These are phyloP conservation scores for Panthera uncia DNA, from an alignment of 2,113 vertebrate genomes.

Conservation along the genomic window DNA sequence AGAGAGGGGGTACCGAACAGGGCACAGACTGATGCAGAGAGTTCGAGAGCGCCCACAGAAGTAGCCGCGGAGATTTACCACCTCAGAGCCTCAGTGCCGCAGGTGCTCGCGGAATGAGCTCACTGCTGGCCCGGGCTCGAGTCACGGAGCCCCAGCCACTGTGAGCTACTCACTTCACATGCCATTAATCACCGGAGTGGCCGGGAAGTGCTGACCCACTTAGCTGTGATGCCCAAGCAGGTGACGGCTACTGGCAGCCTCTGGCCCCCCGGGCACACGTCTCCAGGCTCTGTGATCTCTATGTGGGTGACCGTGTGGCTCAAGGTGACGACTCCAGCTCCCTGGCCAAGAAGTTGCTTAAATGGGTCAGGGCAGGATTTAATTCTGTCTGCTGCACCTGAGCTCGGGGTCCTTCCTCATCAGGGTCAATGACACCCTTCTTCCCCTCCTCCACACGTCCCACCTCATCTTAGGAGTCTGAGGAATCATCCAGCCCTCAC, in stretches of 20 bases:
- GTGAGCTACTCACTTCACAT: neutral
- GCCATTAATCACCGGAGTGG: conserved; percentile 14
- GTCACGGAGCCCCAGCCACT: neutral
- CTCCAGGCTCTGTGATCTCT: neutral
- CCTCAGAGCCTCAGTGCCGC: rapidly evolving
- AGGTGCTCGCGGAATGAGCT: rapidly evolving
- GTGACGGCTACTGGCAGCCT: neutral
- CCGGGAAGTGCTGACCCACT: neutral
- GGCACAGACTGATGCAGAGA: neutral
- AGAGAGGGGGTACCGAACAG: neutral
- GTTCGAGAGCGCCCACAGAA: neutral
- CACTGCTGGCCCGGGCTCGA: neutral
- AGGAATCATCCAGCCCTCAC: neutral
- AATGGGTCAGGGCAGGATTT: neutral
- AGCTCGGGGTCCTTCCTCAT: neutral
- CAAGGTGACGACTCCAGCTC: neutral
- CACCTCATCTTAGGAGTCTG: neutral
- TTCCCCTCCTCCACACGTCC: rapidly evolving
- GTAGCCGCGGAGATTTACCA: neutral
- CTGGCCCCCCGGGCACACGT: neutral
- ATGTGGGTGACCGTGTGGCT: neutral
- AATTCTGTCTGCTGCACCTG: neutral
- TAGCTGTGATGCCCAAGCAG: neutral
- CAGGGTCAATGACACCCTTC: neutral
- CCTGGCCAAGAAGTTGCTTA: neutral